Evolutionary conservation across 2,888 invertebrate genomes (phyloP).

Genomic region (Trichacis sp.): DNA sequence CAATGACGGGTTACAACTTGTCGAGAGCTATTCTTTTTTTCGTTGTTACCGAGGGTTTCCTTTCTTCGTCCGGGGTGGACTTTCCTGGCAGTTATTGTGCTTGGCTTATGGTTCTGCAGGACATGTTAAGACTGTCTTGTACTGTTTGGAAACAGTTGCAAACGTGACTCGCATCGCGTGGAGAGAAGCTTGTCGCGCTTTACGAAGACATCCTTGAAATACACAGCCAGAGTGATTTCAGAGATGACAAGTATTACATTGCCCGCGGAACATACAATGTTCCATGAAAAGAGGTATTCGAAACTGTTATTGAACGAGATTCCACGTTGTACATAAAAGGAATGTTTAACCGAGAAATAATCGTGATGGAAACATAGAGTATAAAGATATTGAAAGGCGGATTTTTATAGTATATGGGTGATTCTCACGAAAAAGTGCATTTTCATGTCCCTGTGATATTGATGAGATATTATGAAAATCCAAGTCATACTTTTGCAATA

Average conservation of each 20-base stretch:
- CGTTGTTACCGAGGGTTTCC: slow-evolving; percentile 4
- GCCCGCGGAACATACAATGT: background rate
- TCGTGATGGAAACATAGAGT: too few species aligned
- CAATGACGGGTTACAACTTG: slow-evolving; percentile 27
- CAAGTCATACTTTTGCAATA: too few species aligned
- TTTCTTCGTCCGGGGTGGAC: slow-evolving; percentile 32
- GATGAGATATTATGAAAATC: too few species aligned
- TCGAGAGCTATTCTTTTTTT: slow-evolving; percentile 29
- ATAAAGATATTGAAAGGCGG: too few species aligned
- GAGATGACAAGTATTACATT: slow-evolving; percentile 1
- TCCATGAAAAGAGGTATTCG: background rate
- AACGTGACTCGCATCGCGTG: slow-evolving; percentile 37
- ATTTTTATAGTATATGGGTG: too few species aligned
- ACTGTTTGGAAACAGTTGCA: slow-evolving; percentile 35
- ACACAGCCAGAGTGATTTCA: background rate
- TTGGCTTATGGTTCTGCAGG: slow-evolving; percentile 28
- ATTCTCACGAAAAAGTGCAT: too few species aligned
- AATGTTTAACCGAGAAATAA: too few species aligned
- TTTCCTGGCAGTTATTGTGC: slow-evolving; percentile 39
- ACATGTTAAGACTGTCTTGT: slow-evolving; percentile 40
- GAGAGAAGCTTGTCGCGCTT: slow-evolving; percentile 17
- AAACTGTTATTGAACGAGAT: background rate
- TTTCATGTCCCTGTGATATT: too few species aligned
- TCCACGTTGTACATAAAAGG: background rate
- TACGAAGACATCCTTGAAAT: slow-evolving; percentile 3